phyloP scores from a whole-genome alignment of 30 jellyfish, hydroid and myxozoan species.

The Aurelia aurita region DNA sequence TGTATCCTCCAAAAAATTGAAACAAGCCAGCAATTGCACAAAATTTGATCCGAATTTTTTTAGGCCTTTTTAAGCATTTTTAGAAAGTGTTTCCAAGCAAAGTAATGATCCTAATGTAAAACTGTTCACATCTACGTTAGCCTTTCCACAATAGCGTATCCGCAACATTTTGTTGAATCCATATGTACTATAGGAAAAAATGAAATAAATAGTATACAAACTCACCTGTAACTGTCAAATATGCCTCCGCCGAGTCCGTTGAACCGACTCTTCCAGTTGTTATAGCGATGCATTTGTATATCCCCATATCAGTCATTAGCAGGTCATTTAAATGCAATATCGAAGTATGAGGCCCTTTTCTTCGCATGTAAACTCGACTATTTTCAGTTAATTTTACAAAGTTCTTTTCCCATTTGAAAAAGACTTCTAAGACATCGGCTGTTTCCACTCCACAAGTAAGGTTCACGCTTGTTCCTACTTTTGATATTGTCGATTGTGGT shows the following conservation, averaged over 20 bases:
- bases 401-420: constrained; percentile 72
- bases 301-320: constrained; percentile 66
- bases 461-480: constrained; percentile 57
- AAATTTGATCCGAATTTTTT: no score
- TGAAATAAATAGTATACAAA: neutral
- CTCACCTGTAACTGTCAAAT: constrained; percentile 74
- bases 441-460: constrained; percentile 78
- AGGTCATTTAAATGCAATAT: constrained; percentile 41
- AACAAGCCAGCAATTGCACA: no score
- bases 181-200: no score
- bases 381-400: constrained; percentile 18
- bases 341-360: constrained; percentile 58
- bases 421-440: constrained; percentile 65
- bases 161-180: no score
- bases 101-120: no score
- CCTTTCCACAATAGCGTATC: no score
- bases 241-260: constrained; percentile 63
- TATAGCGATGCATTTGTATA: constrained; percentile 65
- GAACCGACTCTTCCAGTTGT: constrained; percentile 79
- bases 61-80: no score
- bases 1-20: no score
- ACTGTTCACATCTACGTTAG: no score
- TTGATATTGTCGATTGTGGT: constrained; percentile 58
- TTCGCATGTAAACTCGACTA: constrained; percentile 38
- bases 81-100: no score